Base-by-base conservation (phyloP, 2,113 vertebrate species). In the Scomber scombrus region DNA sequence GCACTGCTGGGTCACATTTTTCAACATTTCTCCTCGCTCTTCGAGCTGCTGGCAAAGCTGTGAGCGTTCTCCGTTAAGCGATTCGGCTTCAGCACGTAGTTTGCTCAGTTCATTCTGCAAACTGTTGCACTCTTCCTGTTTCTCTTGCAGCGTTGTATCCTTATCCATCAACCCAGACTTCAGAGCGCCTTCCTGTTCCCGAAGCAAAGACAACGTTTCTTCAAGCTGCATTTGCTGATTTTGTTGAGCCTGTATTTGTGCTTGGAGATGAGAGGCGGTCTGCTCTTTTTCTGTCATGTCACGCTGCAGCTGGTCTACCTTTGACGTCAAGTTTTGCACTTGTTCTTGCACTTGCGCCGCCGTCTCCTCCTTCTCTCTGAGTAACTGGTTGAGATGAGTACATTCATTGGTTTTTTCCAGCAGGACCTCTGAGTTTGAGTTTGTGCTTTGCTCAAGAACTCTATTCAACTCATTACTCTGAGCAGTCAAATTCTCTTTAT, bases 341-440 rank as follows among this genome's bases (percentile, higher is more conserved):
- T 93, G 89, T 1, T 90, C 87, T 34, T 84, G 89, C 70, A 95
- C 91, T n/a, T 78, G 84, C 5, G 78, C 76, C 14, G 85, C 21
- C 0, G 79, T 54, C 54, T 94, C 91, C 63, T 94, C 93, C 56
- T 85, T 94, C 51, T 96, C 92, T 21, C 43, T 75, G 16, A 97
- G 92, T 34, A 88, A 66, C 77, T 87, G 88, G 50, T 77, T 77
- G 34, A 97, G 91, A 23, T 75, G 0, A 71, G 65, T 71, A 64
- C 93, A 97, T 46, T 97, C 94, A 14, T 92, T 94, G 3, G 93
- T 95, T 81, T 96, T 97, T 18, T 93, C 93, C 45, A 90, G 77
- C 80, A 97, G 78, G 16, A 89, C 88, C 68, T 95, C 90, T 0
- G 93, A 88, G 70, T 92, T 75, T 0, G 93, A 95, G 67, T 86